phyloP scores from a whole-genome alignment of 2,888 invertebrate species.

The Xestia c-nigrum region DNA sequence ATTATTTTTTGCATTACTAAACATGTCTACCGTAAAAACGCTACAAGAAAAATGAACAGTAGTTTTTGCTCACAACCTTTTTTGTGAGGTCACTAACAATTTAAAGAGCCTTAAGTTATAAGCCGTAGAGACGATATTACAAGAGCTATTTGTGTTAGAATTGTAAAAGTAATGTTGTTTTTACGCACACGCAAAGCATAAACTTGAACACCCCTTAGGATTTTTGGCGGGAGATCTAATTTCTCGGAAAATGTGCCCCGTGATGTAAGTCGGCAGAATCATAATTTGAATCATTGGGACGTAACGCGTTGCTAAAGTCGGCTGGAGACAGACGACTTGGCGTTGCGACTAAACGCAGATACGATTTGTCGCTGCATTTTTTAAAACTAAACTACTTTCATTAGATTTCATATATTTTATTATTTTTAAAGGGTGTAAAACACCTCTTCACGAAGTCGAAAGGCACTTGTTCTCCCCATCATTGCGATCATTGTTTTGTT shows the following conservation, averaged over 20 bases:
- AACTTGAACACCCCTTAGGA: slow-evolving; percentile 73
- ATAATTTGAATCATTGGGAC: slow-evolving; percentile 82
- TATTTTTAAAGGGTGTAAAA: too few relatives aligned
- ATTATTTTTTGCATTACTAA: slow-evolving; percentile 72
- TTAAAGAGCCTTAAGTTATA: background rate
- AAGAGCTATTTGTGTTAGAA: background rate
- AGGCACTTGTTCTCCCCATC: too few relatives aligned
- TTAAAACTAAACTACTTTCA: too few relatives aligned
- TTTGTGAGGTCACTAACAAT: background rate
- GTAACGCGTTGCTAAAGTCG: slow-evolving; percentile 65
- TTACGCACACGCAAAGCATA: slow-evolving; percentile 71
- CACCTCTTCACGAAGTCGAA: too few relatives aligned
- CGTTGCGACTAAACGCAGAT: slow-evolving; percentile 21
- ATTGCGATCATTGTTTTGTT: too few relatives aligned
- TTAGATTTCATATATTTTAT: too few relatives aligned
- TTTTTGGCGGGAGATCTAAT: slow-evolving; percentile 79
- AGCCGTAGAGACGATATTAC: slow-evolving; percentile 36
- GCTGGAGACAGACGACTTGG: slow-evolving; percentile 44
- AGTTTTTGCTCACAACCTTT: slow-evolving; percentile 65
- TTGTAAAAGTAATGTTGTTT: slow-evolving; percentile 56
- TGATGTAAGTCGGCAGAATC: slow-evolving; percentile 84
- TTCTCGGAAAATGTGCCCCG: slow-evolving; percentile 86
- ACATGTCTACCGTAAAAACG: slow-evolving; percentile 73
- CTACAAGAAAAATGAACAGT: slow-evolving; percentile 78
- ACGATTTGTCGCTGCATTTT: background rate